Evolutionary conservation across 2,797 vertebrate species (phyloP).

Genomic region (Oreochromis grahami): DNA sequence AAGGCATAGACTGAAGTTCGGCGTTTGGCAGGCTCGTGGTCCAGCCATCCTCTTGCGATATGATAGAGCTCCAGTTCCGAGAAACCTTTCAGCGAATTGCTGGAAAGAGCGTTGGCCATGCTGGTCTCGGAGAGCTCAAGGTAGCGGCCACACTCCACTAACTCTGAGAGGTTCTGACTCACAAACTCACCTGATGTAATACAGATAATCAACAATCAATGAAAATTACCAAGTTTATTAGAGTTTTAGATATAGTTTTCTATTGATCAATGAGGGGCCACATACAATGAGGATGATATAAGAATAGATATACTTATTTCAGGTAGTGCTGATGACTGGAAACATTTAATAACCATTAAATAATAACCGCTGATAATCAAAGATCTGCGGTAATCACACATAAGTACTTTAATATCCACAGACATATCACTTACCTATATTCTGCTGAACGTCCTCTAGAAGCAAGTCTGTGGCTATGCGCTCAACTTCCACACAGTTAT

Average conservation of each 20-base stretch:
- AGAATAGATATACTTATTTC: not conserved
- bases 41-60: conserved; percentile 72
- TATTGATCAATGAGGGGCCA: not conserved
- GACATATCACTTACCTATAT: conserved; percentile 51
- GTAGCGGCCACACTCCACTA: conserved; percentile 66
- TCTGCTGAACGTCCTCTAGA: conserved; percentile 71
- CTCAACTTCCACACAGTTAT: conserved; percentile 81
- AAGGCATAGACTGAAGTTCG: conserved; percentile 56
- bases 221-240: not conserved
- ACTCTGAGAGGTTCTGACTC: conserved; percentile 66
- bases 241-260: not conserved
- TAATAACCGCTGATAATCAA: not conserved
- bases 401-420: not conserved
- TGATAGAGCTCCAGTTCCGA: conserved; percentile 79
- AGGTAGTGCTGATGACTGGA: not conserved
- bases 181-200: conserved; percentile 66
- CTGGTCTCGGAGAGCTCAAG: conserved; percentile 71
- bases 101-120: conserved; percentile 71
- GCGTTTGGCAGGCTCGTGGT: conserved; percentile 48
- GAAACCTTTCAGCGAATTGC: conserved; percentile 72
- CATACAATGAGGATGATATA: not conserved
- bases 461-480: conserved; percentile 73
- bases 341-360: not conserved
- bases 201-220: not conserved
- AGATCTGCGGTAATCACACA: not conserved